Evolutionary conservation across 2,797 vertebrate genomes (phyloP), one percentile per base, ranked within the genome.

Genomic region (Muscicapa striata): DNA sequence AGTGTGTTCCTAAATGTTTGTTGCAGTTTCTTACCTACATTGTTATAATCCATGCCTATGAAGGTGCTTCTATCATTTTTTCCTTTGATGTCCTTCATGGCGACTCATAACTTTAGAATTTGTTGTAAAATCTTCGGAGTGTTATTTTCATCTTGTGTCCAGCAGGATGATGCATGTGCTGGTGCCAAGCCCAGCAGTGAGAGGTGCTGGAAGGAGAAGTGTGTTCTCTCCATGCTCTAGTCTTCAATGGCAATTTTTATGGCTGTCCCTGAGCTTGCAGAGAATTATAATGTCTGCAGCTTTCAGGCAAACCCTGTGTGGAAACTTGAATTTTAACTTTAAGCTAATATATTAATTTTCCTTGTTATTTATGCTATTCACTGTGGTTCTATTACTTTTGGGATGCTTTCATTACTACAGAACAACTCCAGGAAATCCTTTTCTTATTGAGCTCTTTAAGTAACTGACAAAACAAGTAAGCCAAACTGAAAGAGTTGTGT

Each of bases 151-250:
- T 49, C 16, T n/a, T 29, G 32, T 9, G 34, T 46, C n/a, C 30
- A 34, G 32, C 15, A 10, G 43, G 43, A 17, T 29, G 58, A 30
- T n/a, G 19, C 15, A 4, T 23, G 17, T 51, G 24, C 26, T 46
- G 70, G 43, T 36, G 54, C 19, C 22, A 36, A 82, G n/a, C 32
- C 23, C 27, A 34, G 26, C 15, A 63, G 32, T 48, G 62, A 48
- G n/a, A 41, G 0, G 0, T 38, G 15, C 32, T 70, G 49, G 13
- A 26, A 48, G 21, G 32, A 75, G 19, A 14, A 26, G 5, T 23
- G 6, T 4, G 2, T 11, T 66, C 3, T 41, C 0, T 10, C 18
- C 57, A 21, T 23, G 34, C 12, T 32, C 13, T 5, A 45, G 34
- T 54, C 34, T 45, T 67, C 45, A 32, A 4, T 13, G 9, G 29